These are phyloP conservation scores for Pseudoips prasinana DNA, from an alignment of 2,888 invertebrate species.

Conservation along the genomic window DNA sequence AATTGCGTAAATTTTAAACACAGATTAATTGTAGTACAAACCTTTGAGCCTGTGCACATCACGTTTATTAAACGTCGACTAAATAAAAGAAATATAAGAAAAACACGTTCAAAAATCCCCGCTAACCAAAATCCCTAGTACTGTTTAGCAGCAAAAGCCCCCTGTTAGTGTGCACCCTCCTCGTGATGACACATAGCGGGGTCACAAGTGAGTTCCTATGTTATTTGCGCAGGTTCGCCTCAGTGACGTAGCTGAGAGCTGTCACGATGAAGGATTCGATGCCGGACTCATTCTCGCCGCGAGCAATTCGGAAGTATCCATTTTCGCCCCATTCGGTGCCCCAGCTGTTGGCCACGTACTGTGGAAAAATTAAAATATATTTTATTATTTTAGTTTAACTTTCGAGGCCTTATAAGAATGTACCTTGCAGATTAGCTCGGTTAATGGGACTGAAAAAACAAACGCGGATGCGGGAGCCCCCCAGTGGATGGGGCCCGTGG, in stretches of 20 bases:
- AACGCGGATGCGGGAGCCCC: too few relatives aligned
- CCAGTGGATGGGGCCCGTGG: too few relatives aligned
- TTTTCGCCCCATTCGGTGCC: constrained; percentile 95
- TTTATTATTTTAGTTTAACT: too few relatives aligned
- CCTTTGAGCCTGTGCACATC: too few relatives aligned
- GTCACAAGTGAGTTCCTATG: constrained; percentile 51
- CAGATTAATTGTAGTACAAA: too few relatives aligned
- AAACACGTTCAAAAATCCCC: constrained; percentile 5
- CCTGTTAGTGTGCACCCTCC: constrained; percentile 44
- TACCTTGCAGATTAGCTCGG: too few relatives aligned
- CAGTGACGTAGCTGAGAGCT: constrained; percentile 85
- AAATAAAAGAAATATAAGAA: too few relatives aligned
- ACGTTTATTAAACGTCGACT: too few relatives aligned
- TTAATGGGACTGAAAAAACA: too few relatives aligned
- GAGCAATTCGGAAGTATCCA: constrained; percentile 93
- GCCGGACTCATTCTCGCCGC: constrained; percentile 92
- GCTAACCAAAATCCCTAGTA: constrained; percentile 56
- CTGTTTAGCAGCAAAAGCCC: constrained; percentile 56
- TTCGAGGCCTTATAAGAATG: too few relatives aligned
- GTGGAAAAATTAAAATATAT: constrained; percentile 47
- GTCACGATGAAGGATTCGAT: constrained; percentile 95
- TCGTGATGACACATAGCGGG: constrained; percentile 57
- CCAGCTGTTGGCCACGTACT: constrained; percentile 98
- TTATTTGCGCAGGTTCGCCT: constrained; percentile 64
- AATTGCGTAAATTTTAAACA: too few relatives aligned